A percentile compares a stretch with the other conserved stretches of the same genome.
Conservation (phyloP, 1,140 invertebrate species). For the Cyclargus thomasi region DNA sequence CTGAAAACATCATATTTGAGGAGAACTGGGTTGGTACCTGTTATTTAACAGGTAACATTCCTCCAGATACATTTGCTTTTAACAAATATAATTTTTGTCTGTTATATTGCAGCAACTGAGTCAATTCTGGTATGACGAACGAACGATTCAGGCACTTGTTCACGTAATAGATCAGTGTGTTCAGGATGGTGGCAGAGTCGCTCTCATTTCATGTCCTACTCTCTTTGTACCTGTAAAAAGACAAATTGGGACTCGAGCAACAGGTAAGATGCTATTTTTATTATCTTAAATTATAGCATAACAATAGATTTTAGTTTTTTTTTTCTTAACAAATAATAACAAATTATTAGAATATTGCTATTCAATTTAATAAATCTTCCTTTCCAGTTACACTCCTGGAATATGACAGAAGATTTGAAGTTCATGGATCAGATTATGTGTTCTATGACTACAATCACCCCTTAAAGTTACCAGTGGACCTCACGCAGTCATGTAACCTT, state of each 20-base stretch:
- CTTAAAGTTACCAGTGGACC: slow-evolving; percentile 79
- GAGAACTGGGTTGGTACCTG: slow-evolving; percentile 91
- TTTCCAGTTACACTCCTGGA: slow-evolving; percentile 87
- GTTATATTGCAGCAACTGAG: slow-evolving; percentile 88
- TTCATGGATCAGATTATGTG: slow-evolving; percentile 87
- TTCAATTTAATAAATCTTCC: slow-evolving; percentile 20
- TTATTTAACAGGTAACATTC: too few relatives aligned
- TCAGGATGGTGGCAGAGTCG: slow-evolving; percentile 80
- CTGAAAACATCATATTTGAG: slow-evolving; percentile 78
- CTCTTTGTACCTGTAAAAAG: slow-evolving; percentile 83
- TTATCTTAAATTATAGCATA: too few relatives aligned
- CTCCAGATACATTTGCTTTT: too few relatives aligned
- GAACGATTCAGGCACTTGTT: slow-evolving; percentile 82
- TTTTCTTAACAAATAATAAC: too few relatives aligned
- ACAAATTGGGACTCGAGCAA: slow-evolving; percentile 57
- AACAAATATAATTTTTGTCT: too few relatives aligned
- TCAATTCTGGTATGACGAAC: slow-evolving; percentile 96
- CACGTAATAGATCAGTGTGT: slow-evolving; percentile 77
- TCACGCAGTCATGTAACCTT: slow-evolving; percentile 83
- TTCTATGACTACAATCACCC: slow-evolving; percentile 94
- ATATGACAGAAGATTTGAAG: slow-evolving; percentile 86
- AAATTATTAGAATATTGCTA: too few relatives aligned
- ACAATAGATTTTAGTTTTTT: too few relatives aligned
- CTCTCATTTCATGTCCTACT: slow-evolving; percentile 92
- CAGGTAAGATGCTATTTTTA: slow-evolving; percentile 47